Percentiles rank a stretch among this genome's conserved stretches.
Evolutionary conservation across 1,140 invertebrate species (phyloP).

Genomic region (Harpegnathos saltator): DNA sequence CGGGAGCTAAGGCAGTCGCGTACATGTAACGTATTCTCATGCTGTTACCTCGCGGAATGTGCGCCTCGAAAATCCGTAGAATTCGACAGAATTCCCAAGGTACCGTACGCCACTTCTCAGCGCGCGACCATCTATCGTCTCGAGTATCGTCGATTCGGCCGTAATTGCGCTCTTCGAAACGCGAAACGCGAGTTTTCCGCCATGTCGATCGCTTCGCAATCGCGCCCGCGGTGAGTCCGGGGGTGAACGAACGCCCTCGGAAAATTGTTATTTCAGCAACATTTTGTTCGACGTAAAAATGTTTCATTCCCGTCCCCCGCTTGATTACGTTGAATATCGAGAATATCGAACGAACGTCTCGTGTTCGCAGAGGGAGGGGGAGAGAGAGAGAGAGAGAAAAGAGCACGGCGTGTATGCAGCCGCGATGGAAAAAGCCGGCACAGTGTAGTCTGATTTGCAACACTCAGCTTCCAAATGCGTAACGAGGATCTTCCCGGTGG

Average conservation of each 20-base stretch:
- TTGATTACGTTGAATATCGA: neutral
- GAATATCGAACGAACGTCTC: no score
- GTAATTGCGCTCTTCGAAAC: neutral
- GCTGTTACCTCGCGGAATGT: constrained; percentile 32
- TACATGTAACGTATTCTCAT: constrained; percentile 58
- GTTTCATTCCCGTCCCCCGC: no score
- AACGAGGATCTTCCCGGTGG: constrained; percentile 30
- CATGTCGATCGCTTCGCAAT: neutral
- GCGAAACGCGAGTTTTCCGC: neutral
- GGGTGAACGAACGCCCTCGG: no score
- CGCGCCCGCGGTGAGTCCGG: neutral
- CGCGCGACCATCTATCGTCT: neutral
- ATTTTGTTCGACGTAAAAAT: no score
- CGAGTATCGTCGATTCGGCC: neutral
- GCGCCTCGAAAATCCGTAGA: constrained; percentile 59
- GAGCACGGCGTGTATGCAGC: neutral
- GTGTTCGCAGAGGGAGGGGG: neutral
- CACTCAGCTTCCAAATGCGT: neutral
- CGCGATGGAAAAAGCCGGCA: constrained; percentile 17
- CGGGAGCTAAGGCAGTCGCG: constrained; percentile 24
- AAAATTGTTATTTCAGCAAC: neutral
- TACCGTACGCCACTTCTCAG: constrained; percentile 47
- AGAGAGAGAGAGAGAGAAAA: neutral
- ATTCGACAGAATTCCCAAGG: constrained; percentile 46
- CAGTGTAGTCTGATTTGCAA: neutral